Evolutionary conservation across 2,113 vertebrate genomes (phyloP).

Genomic region (Ceratotherium simum): DNA sequence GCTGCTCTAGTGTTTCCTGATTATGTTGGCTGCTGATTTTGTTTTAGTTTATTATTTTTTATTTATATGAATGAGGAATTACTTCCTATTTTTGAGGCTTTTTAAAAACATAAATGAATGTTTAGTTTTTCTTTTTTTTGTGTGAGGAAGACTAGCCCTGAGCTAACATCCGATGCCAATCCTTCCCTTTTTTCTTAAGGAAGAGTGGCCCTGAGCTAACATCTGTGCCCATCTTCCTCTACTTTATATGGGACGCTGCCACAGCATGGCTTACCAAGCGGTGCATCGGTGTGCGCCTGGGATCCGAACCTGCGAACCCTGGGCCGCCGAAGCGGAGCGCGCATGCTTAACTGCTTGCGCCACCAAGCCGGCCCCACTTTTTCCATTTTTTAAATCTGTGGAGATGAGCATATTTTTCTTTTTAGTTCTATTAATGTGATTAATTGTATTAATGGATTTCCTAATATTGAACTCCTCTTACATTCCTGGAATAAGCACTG

Average conservation of each 20-base stretch:
- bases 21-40: not conserved
- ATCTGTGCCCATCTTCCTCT: no score
- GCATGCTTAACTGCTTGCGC: no score
- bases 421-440: not conserved
- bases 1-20: not conserved
- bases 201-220: no score
- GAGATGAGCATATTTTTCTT: not conserved
- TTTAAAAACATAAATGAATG: not conserved
- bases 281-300: no score
- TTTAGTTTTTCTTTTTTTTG: not conserved
- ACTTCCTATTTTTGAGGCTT: not conserved
- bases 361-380: not conserved
- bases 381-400: not conserved
- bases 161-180: no score
- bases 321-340: no score
- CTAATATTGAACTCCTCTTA: not conserved
- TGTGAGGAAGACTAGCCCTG: no score
- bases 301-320: no score
- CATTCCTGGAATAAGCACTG: not conserved
- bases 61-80: not conserved
- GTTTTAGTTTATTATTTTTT: not conserved
- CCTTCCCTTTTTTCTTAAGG: no score
- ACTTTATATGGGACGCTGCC: no score
- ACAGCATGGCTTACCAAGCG: no score
- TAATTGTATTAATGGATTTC: not conserved